Evolutionary conservation across 2,113 vertebrate species (phyloP), one percentile per base, ranked within the genome.

Genomic region (Ondatra zibethicus): DNA sequence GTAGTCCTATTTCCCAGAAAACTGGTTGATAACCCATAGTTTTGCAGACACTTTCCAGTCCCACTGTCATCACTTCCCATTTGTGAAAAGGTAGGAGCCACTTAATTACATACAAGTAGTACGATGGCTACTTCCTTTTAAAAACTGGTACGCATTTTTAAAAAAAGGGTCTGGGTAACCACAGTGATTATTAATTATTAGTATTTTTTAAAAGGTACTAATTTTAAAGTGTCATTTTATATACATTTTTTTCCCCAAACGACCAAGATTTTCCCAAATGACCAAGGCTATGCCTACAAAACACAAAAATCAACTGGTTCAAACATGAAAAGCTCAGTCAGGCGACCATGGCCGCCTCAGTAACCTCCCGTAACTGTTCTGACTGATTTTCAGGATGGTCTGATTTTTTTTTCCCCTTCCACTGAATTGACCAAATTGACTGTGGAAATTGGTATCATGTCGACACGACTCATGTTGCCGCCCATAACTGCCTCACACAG

Each of bases 391-490:
- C 89, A 96, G 92, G 93, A 92, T 86, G 80, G 89, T 80, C 89
- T 90, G 89, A 85, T 77, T 89, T 52, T 91, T 92, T 47, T 76
- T 73, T 42, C 27, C 50, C 77, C 52, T 84, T 85, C 47, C 92
- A 95, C 77, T 95, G 96, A 94, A 96, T 27, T 98, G 98, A 97
- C 97, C 96, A 97, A 97, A 98, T 92, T 96, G 94, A 97, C 97
- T 97, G 97, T 97, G 97, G 97, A 98, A 98, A 98, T 97, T 97
- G 96, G 92, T 94, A 96, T 95, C 96, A 76, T 92, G 96, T 97
- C 58, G 92, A 97, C 96, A 94, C 72, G 96, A 95, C 88, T 90
- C 97, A 94, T 73, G 95, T 87, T 96, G 88, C 93, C 88, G 94
- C 97, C 94, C 93, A 86, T 86, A 96, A 96, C 92, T 50, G 66